Percentiles rank a stretch among this genome's conserved stretches.
These are phyloP conservation scores for Drosophila nigricruria DNA, from an alignment of 2,888 invertebrate genomes.

Conservation along the genomic window DNA sequence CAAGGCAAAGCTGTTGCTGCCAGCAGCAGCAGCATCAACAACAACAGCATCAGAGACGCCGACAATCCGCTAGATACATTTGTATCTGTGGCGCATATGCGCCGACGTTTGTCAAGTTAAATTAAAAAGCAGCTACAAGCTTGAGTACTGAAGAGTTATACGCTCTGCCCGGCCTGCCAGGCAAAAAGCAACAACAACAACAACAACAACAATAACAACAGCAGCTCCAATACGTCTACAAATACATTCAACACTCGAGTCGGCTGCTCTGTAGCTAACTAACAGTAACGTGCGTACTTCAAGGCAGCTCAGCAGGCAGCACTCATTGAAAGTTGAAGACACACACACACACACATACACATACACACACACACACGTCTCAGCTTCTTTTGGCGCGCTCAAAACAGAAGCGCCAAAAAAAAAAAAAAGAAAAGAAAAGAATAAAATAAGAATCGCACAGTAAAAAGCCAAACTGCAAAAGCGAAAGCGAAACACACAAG, in stretches of 20 bases:
- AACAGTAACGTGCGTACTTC: conserved; percentile 82
- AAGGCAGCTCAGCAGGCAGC: conserved; percentile 44
- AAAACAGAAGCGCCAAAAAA: conserved; percentile 76
- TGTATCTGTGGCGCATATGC: conserved; percentile 69
- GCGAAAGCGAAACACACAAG: conserved; percentile 50
- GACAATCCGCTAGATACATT: conserved; percentile 69
- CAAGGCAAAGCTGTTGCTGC: conserved; percentile 68
- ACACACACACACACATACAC: conserved; percentile 23
- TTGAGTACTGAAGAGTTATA: conserved; percentile 60
- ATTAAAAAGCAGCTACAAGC: conserved; percentile 73
- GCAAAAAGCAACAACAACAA: conserved; percentile 47
- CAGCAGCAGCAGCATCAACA: conserved; percentile 5
- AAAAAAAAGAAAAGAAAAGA: background rate
- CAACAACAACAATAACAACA: conserved; percentile 32
- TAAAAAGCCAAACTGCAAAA: conserved; percentile 45
- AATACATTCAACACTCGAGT: conserved; percentile 48
- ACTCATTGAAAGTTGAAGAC: conserved; percentile 41
- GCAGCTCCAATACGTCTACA: conserved; percentile 39
- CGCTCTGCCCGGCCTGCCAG: conserved; percentile 36
- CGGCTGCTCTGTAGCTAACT: conserved; percentile 67
- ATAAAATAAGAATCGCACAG: conserved; percentile 52
- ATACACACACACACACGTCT: conserved; percentile 36
- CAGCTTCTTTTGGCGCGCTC: conserved; percentile 71
- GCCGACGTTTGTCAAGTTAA: conserved; percentile 70
- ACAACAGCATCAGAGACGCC: conserved; percentile 47